A percentile compares a stretch with the other conserved stretches of the same genome.
Conservation (phyloP, 1,140 invertebrate species). For the Rhyzopertha dominica region DNA sequence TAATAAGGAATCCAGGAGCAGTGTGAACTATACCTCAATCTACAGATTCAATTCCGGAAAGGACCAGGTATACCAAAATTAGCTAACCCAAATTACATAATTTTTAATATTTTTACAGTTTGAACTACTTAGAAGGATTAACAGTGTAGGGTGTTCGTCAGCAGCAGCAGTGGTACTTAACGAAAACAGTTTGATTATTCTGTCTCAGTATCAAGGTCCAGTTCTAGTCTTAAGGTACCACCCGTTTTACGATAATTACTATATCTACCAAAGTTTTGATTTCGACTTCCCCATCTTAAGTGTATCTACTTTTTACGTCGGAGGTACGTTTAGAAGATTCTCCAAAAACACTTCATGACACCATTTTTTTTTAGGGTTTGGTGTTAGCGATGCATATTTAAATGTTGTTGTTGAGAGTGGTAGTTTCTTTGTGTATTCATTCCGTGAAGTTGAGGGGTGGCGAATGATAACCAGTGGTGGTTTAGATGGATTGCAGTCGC, state of each 20-base stretch:
- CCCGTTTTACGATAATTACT: constrained; percentile 31
- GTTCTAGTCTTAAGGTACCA: constrained; percentile 37
- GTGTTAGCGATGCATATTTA: constrained; percentile 35
- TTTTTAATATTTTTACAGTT: constrained; percentile 30
- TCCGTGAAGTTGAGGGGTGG: constrained; percentile 34
- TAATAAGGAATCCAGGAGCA: constrained; percentile 4
- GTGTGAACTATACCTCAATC: constrained; percentile 23
- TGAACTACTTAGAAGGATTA: constrained; percentile 25
- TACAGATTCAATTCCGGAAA: constrained; percentile 29
- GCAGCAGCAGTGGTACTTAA: constrained; percentile 30
- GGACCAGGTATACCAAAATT: constrained; percentile 25
- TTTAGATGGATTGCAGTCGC: constrained; percentile 30
- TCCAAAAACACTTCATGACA: neutral
- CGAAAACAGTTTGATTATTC: constrained; percentile 31
- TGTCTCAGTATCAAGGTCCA: constrained; percentile 26
- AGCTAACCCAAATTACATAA: neutral
- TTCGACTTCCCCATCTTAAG: constrained; percentile 26
- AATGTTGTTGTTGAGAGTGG: constrained; percentile 28
- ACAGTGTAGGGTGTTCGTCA: constrained; percentile 28
- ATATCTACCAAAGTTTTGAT: constrained; percentile 33
- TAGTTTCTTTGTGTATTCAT: constrained; percentile 35
- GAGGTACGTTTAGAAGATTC: constrained; percentile 22
- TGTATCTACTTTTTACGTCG: constrained; percentile 34
- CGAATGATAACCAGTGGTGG: constrained; percentile 30
- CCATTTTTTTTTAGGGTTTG: constrained; percentile 29